Evolutionary conservation across 2,888 invertebrate species (phyloP), one percentile per base, ranked within the genome.

Genomic region (Pammene aurita): DNA sequence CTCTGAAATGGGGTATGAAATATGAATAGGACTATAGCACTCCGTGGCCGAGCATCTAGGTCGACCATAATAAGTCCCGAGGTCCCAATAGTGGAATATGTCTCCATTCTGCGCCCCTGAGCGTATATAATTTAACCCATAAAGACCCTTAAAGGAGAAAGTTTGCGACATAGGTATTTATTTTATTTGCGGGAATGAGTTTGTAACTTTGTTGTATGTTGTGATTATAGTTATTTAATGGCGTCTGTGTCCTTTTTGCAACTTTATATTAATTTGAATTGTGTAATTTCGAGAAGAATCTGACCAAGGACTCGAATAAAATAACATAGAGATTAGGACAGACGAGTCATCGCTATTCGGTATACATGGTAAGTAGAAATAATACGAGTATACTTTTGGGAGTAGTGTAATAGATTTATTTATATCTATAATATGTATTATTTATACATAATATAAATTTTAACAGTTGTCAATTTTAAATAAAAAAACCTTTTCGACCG

Each of bases 71-170:
- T 87, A 88, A 86, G 88, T 88, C 84, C 74, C 73, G 61, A 71
- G 72, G 82, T 90, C 92, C 90, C 92, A 73, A 80, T 83, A 84
- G 92, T 84, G 77, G 84, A 80, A 86, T 92, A 86, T 85, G 88
- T 92, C 90, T 90, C 90, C 86, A 92, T 91, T 90, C 84, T 84
- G 79, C 81, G 82, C 80, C 88, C 88, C 89, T 80, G 72, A 76
- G 87, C 82, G 89, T 84, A 86, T 88, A 92, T 91, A 90, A 90
- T 91, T 92, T 88, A 86, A 83, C 86, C 83, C 83, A 84, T 88
- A 88, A 90, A 90, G 86, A 86, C 82, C 85, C 85, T 82, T 82
- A 85, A 85, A 85, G 84, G 84, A 83, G 81, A 87, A 89, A 89
- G 83, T 89, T 88, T 82, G 82, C 75, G 80, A 82, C 82, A 79